Conservation (phyloP, 2,888 invertebrate genomes). For the Lepidocyrtoides sp. region DNA sequence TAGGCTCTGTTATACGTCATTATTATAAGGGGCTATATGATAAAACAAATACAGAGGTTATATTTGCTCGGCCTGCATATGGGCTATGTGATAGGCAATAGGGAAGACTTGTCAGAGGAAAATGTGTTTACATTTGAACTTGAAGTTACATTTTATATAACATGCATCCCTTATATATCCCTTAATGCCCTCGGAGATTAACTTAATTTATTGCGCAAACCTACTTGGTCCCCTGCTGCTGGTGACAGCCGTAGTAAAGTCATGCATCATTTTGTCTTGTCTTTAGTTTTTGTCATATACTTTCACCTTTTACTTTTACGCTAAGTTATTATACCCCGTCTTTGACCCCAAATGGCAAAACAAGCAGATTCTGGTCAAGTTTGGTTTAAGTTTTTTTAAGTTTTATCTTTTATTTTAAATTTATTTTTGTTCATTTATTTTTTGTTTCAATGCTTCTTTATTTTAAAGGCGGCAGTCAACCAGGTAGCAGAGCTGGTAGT, state of each 20-base stretch:
- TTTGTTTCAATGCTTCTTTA: constrained; percentile 41
- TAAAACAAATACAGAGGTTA: too few species aligned
- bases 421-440: constrained; percentile 41
- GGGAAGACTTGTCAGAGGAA: not conserved
- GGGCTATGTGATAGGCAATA: not conserved
- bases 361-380: not conserved
- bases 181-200: constrained; percentile 42
- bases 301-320: too few species aligned
- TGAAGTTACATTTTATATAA: too few species aligned
- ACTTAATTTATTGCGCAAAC: constrained; percentile 31
- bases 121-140: too few species aligned
- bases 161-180: not conserved
- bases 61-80: not conserved
- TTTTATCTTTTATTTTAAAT: not conserved
- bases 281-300: not conserved
- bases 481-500: constrained; percentile 94
- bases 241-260: too few species aligned
- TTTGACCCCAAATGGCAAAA: too few species aligned
- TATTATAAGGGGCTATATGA: too few species aligned
- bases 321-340: too few species aligned
- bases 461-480: constrained; percentile 90
- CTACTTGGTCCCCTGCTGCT: not conserved
- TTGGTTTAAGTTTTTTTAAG: constrained; percentile 12
- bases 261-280: constrained; percentile 22
- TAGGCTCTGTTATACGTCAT: too few species aligned